A percentile compares a stretch with the other conserved stretches of the same genome.
Evolutionary conservation across 2,797 vertebrate species (phyloP).

Genomic region (Oreonectes daqikongensis): DNA sequence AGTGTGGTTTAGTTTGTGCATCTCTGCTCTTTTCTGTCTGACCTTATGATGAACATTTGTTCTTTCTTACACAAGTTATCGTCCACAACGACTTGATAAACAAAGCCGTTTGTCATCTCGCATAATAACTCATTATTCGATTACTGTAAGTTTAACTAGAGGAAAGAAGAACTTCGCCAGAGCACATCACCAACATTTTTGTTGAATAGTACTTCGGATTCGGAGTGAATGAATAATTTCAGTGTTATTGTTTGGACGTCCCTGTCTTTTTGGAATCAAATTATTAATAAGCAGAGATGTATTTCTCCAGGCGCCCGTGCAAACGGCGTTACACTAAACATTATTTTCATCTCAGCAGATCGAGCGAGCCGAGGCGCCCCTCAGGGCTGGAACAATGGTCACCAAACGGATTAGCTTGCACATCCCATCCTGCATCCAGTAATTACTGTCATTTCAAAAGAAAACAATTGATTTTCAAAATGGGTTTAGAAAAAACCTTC

Average conservation of each 20-base stretch:
- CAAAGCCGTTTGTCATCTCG: not conserved
- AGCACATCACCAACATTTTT: not conserved
- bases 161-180: not conserved
- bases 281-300: constrained; percentile 20
- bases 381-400: constrained; percentile 16
- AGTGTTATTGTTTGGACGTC: constrained; percentile 21
- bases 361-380: not conserved
- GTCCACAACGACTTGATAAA: not conserved
- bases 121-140: not conserved
- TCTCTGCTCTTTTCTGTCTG: no score
- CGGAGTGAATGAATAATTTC: constrained; percentile 13
- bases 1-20: no score
- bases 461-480: constrained; percentile 13
- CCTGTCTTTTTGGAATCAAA: not conserved
- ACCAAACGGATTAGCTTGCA: constrained; percentile 22
- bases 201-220: not conserved
- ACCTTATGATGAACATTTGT: no score
- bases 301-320: not conserved
- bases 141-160: not conserved
- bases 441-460: constrained; percentile 16
- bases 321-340: constrained; percentile 21
- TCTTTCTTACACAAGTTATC: no score
- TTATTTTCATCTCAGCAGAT: constrained; percentile 24
- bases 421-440: constrained; percentile 2
- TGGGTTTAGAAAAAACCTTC: not conserved